These are phyloP conservation scores for Tupaia tana DNA, from an alignment of 2,113 vertebrate genomes.

Conservation along the genomic window DNA sequence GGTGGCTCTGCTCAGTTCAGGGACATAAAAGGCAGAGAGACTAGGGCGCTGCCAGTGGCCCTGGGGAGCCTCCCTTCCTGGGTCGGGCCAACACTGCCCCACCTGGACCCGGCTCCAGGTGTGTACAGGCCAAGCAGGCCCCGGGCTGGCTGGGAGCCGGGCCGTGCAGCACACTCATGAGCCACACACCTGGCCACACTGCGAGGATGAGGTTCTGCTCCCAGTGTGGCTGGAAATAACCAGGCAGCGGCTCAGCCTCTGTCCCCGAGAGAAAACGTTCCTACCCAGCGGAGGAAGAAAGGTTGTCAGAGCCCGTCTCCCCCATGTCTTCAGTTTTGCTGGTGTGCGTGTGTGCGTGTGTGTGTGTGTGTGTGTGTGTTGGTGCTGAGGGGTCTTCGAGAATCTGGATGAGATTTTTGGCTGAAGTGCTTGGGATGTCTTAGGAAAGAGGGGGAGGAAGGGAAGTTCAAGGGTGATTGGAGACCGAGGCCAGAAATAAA, in stretches of 20 bases:
- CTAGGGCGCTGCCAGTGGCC: background rate
- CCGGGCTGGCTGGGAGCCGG: background rate
- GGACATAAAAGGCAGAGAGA: background rate
- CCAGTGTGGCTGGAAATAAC: background rate
- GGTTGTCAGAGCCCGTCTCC: background rate
- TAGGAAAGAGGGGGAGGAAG: background rate
- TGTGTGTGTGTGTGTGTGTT: background rate
- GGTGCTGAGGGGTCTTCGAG: background rate
- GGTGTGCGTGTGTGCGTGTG: background rate
- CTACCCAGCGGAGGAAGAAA: accelerated
- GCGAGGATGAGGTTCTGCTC: background rate
- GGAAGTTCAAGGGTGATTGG: background rate
- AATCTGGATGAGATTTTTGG: background rate
- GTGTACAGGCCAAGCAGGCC: accelerated
- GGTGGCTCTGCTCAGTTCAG: background rate
- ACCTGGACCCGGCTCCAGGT: background rate
- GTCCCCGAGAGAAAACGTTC: background rate
- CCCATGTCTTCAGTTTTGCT: background rate
- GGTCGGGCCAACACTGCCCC: background rate
- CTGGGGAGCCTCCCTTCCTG: background rate
- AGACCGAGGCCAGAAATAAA: background rate
- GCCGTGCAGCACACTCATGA: too few relatives aligned
- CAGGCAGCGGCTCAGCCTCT: background rate
- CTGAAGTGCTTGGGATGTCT: background rate
- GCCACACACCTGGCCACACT: too few relatives aligned